Conservation (phyloP, 1,140 invertebrate genomes). For the Cydia splendana region DNA sequence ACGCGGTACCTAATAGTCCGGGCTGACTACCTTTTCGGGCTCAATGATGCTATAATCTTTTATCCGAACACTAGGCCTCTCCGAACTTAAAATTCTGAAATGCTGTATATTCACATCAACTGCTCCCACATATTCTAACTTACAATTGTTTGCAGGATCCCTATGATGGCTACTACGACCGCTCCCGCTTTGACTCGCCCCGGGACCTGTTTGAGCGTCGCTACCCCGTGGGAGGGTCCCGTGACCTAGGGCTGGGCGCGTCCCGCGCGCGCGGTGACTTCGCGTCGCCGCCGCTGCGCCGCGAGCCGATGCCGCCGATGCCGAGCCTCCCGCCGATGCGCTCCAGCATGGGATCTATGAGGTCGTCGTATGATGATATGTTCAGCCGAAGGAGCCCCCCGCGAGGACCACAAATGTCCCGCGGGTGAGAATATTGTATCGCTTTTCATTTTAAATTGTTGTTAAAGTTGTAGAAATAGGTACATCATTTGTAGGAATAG, state of each 20-base stretch:
- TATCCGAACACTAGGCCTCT: slow-evolving; percentile 34
- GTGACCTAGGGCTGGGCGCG: slow-evolving; percentile 81
- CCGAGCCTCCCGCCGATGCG: slow-evolving; percentile 81
- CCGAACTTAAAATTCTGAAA: slow-evolving; percentile 13
- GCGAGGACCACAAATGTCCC: slow-evolving; percentile 76
- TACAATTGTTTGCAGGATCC: slow-evolving; percentile 81
- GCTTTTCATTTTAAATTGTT: slow-evolving; percentile 35
- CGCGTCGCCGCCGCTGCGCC: slow-evolving; percentile 82
- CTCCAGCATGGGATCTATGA: slow-evolving; percentile 80
- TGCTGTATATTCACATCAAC: background rate
- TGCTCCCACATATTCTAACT: slow-evolving; percentile 25
- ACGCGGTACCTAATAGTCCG: slow-evolving; percentile 55
- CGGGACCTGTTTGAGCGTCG: slow-evolving; percentile 89
- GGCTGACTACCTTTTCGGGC: slow-evolving; percentile 49
- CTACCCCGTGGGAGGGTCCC: slow-evolving; percentile 84
- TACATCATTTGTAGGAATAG: slow-evolving; percentile 4
- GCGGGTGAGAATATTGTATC: slow-evolving; percentile 65
- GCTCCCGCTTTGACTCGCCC: slow-evolving; percentile 86
- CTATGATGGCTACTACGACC: slow-evolving; percentile 90
- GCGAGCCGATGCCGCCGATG: slow-evolving; percentile 84
- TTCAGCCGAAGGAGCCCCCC: slow-evolving; percentile 90
- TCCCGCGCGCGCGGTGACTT: slow-evolving; percentile 84
- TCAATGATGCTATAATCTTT: slow-evolving; percentile 55
- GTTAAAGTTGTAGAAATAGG: background rate
- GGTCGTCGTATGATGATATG: slow-evolving; percentile 87